Base-by-base conservation (phyloP, 2,113 vertebrate species). In the Oriolus oriolus region DNA sequence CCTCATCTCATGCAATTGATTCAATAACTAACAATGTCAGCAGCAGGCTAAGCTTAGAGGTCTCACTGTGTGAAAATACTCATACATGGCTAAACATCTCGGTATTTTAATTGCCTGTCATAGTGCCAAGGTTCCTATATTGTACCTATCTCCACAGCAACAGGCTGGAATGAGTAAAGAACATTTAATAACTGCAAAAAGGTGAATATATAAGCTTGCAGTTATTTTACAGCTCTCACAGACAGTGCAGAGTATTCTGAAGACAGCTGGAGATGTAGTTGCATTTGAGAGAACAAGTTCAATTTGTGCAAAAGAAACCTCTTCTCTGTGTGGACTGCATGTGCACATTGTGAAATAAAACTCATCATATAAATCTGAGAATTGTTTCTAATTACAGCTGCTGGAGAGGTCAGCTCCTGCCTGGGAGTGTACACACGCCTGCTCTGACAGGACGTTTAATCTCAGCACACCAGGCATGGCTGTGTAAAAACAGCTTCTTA, bases 1-100 rank as follows among this genome's bases (percentile, higher is more conserved):
- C 97, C 93, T 97, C 98, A 97, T 98, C 98, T 98, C 83, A 82
- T 98, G 97, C 98, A 98, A 99, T 96, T 98, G 98, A 98, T 98
- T 98, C 98, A 98, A 97, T 97, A 98, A 98, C 97, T 97, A 98
- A 98, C 97, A 97, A 96, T 97, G 97, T 97, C 97, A 98, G 91
- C 66, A 93, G 96, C 94, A 89, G 96, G 84, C 97, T 97, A 95
- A 96, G 97, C 97, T 98, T 96, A 94, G 97, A 96, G 97, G 97
- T 98, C 97, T 98, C 89, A 81, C 98, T 98, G 97, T 97, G 98
- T 98, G 97, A 98, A 98, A 98, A 98, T 97, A 97, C 97, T 98
- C 96, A 95, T 98, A 98, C 97, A 97, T 95, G 95, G 97, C 95
- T 98, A 97, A 98, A 97, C 98, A 97, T 98, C 96, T 97, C 97